These are phyloP conservation scores for Danio kyathit DNA, from an alignment of 2,797 vertebrate genomes.

Conservation along the genomic window DNA sequence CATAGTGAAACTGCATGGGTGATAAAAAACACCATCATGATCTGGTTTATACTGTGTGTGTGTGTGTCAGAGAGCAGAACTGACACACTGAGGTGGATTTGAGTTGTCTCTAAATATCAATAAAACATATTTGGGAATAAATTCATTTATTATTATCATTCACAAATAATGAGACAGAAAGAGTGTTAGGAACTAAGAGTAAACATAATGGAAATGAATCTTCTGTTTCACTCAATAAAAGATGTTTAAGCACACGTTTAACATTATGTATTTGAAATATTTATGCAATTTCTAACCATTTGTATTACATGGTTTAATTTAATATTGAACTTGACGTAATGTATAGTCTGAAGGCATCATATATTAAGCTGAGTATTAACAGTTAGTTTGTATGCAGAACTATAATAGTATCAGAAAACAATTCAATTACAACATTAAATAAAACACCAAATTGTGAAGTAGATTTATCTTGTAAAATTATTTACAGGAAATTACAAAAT, in stretches of 20 bases:
- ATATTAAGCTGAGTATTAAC: too few species aligned
- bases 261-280: background rate
- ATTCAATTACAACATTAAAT: too few species aligned
- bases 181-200: slow-evolving; percentile 22
- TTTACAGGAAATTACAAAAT: too few species aligned
- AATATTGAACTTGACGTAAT: background rate
- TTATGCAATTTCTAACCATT: background rate
- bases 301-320: background rate
- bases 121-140: too few species aligned
- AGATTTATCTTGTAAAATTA: too few species aligned
- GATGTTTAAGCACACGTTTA: background rate
- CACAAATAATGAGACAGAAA: slow-evolving; percentile 20
- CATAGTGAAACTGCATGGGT: slow-evolving; percentile 34
- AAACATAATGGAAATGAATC: background rate
- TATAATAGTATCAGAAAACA: too few species aligned
- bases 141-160: background rate
- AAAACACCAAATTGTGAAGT: too few species aligned
- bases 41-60: background rate
- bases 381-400: too few species aligned
- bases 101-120: too few species aligned
- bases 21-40: slow-evolving; percentile 48
- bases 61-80: too few species aligned
- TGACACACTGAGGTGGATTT: background rate
- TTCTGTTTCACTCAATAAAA: background rate
- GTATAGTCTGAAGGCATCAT: background rate